Evolutionary conservation across 2,797 vertebrate genomes (phyloP).

Genomic region (Leptoclinus maculatus): DNA sequence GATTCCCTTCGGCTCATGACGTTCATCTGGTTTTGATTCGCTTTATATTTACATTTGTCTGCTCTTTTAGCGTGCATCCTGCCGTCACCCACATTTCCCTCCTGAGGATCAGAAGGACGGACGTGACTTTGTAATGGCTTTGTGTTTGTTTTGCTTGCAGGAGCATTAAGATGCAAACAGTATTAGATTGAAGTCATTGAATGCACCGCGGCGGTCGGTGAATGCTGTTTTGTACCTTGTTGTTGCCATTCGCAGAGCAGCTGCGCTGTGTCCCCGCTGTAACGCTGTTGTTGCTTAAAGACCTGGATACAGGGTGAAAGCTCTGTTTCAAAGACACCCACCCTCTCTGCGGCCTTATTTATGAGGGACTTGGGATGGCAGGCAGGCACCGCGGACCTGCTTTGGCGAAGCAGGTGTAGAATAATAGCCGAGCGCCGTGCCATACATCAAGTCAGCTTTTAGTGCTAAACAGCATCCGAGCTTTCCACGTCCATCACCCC

Average conservation of each 20-base stretch:
- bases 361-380: slow-evolving; percentile 57
- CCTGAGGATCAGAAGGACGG: slow-evolving; percentile 12
- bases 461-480: slow-evolving; percentile 63
- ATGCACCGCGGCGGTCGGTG: neutral
- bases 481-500: slow-evolving; percentile 50
- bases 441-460: slow-evolving; percentile 78
- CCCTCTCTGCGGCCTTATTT: slow-evolving; percentile 61
- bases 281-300: slow-evolving; percentile 31
- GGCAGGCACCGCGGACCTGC: slow-evolving; percentile 45
- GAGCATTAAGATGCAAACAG: slow-evolving; percentile 44
- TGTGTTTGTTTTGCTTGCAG: slow-evolving; percentile 35
- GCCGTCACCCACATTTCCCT: slow-evolving; percentile 14
- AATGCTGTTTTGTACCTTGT: slow-evolving; percentile 27
- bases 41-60: neutral
- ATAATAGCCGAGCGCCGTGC: slow-evolving; percentile 60
- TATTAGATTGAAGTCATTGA: slow-evolving; percentile 3
- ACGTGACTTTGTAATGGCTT: slow-evolving; percentile 25
- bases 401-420: slow-evolving; percentile 65
- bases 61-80: slow-evolving; percentile 5
- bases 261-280: slow-evolving; percentile 25
- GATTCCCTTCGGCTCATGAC: neutral
- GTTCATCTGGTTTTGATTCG: neutral
- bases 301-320: slow-evolving; percentile 50
- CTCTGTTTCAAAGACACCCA: slow-evolving; percentile 36
- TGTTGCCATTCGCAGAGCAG: slow-evolving; percentile 28